Conservation (phyloP, 2,888 invertebrate species). For the Ferdinandea cuprea region DNA sequence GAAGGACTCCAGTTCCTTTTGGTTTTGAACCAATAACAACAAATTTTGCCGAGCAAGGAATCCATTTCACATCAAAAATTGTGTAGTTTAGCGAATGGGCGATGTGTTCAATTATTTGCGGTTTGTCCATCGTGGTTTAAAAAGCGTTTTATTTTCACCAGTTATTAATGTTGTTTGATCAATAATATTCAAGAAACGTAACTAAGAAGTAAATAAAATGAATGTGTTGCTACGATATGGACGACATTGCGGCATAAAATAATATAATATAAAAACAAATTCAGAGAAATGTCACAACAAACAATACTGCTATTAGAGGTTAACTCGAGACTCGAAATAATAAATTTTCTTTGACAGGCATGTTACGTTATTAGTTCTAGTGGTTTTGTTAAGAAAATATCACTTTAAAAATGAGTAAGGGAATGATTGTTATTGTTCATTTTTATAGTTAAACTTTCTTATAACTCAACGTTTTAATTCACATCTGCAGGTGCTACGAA, state of each 20-base stretch:
- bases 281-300: constrained; percentile 34
- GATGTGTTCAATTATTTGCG: constrained; percentile 94
- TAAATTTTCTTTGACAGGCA: not conserved
- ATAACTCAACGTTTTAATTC: no score
- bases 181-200: constrained; percentile 35
- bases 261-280: not conserved
- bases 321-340: constrained; percentile 46
- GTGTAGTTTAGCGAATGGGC: constrained; percentile 93
- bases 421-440: no score
- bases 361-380: not conserved
- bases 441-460: no score
- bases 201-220: constrained; percentile 24
- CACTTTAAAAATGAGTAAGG: no score
- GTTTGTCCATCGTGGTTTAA: constrained; percentile 86
- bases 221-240: constrained; percentile 54
- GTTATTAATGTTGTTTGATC: constrained; percentile 47
- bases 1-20: constrained; percentile 92
- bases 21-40: constrained; percentile 93
- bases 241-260: constrained; percentile 32
- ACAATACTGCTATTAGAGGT: constrained; percentile 26
- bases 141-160: not conserved
- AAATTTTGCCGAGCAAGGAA: constrained; percentile 97
- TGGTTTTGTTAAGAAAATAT: not conserved
- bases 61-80: constrained; percentile 96
- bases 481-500: no score